phyloP scores from a whole-genome alignment of 2,888 invertebrate species.

The Polylopha cassiicola region DNA sequence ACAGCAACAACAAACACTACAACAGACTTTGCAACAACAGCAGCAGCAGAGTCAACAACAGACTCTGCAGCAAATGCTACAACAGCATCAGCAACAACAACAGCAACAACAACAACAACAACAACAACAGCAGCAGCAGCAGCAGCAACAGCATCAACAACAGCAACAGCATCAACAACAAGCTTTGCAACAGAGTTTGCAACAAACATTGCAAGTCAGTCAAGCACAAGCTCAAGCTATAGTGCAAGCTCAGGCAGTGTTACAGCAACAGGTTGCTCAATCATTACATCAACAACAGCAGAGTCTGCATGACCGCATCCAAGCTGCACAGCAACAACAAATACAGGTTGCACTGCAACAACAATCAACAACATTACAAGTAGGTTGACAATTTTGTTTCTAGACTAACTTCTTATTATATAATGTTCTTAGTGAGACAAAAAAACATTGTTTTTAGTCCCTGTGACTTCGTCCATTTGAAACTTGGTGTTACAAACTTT shows the following conservation, averaged over 20 bases:
- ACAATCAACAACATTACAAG: slow-evolving; percentile 69
- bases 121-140: slow-evolving; percentile 43
- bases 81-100: slow-evolving; percentile 50
- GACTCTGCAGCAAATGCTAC: slow-evolving; percentile 40
- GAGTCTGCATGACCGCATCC: slow-evolving; percentile 64
- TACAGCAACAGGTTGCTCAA: slow-evolving; percentile 69
- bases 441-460: no score
- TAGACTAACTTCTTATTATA: neutral
- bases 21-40: slow-evolving; percentile 45
- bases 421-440: no score
- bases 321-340: slow-evolving; percentile 69
- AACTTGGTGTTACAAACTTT: no score
- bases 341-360: slow-evolving; percentile 69
- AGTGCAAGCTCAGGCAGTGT: slow-evolving; percentile 63
- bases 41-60: slow-evolving; percentile 47
- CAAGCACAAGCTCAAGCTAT: slow-evolving; percentile 68
- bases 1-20: slow-evolving; percentile 48
- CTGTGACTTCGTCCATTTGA: no score
- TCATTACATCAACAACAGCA: slow-evolving; percentile 68
- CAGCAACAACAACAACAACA: slow-evolving; percentile 47
- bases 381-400: slow-evolving; percentile 25
- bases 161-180: slow-evolving; percentile 41
- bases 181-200: slow-evolving; percentile 55
- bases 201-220: slow-evolving; percentile 63
- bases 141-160: slow-evolving; percentile 44